Base-by-base conservation (phyloP, 2,113 vertebrate species). In the Emydocephalus ijimae region DNA sequence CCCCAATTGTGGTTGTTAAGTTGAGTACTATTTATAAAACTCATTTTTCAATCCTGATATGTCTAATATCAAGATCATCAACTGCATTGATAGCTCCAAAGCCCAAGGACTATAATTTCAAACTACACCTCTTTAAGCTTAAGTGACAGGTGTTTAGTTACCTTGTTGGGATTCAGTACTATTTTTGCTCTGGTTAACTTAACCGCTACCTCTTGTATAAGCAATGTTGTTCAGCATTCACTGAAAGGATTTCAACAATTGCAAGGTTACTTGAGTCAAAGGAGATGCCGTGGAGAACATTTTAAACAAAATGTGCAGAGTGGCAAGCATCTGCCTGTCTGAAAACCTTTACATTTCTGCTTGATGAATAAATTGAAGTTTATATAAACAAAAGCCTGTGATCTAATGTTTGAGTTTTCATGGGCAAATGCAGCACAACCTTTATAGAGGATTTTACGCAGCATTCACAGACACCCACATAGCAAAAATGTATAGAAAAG, bases 291-390 rank as follows among this genome's bases (percentile, higher is more conserved):
- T 95, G 85, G 93, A 96, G 95, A 97, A 94, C 93, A 94, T 96
- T 97, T 97, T 93, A 97, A 97, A 96, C 92, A 94, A 96, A 97
- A 95, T 95, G 95, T 95, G 91, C 93, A 95, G 94, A 92, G 94
- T 95, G 95, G 94, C 94, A 96, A 96, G 92, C 93, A 94, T 95
- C 95, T 95, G 94, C 96, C 94, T 96, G 90, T 95, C 96, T 97
- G 96, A 93, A 94, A 97, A 95, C 96, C 93, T 95, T 95, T 57
- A 91, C 95, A 95, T 94, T 96, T 95, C 93, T 96, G 96, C 94
- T 94, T 95, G 92, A 94, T 96, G 95, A 95, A 39, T 95, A 96
- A 94, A 96, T 93, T 96, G 93, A 95, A 95, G 92, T 96, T 95
- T 93, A 97, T 95, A 96, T 95, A 95, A 96, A 97, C 96, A 95